Evolutionary conservation across 2,888 invertebrate species (phyloP).

Genomic region (Dasysyrphus albostriatus): DNA sequence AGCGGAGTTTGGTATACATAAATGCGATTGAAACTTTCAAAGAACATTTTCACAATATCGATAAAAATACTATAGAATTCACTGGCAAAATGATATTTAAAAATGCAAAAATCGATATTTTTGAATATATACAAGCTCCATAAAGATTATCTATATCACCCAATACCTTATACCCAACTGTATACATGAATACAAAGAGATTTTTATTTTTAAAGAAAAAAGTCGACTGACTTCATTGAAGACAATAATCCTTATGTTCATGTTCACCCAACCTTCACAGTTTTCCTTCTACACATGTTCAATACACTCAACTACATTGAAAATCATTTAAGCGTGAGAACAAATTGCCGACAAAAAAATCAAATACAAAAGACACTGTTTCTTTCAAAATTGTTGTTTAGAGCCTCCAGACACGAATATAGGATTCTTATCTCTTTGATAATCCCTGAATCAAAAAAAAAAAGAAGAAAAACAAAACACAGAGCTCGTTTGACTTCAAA

Average conservation of each 20-base stretch:
- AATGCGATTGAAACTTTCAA: too few relatives aligned
- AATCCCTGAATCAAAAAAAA: slow-evolving; percentile 60
- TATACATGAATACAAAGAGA: slow-evolving; percentile 1
- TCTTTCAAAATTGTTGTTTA: slow-evolving; percentile 48
- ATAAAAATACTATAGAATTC: slow-evolving; percentile 11
- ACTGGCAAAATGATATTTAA: background rate
- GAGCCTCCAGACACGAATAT: slow-evolving; percentile 51
- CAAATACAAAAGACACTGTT: slow-evolving; percentile 15
- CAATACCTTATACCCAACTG: background rate
- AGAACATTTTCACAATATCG: background rate
- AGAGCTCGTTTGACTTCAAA: slow-evolving; percentile 3
- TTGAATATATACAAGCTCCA: background rate
- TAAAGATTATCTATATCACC: slow-evolving; percentile 4
- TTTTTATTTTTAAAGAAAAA: slow-evolving; percentile 8
- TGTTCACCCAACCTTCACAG: slow-evolving; percentile 69
- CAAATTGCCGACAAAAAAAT: slow-evolving; percentile 65
- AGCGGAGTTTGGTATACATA: too few relatives aligned
- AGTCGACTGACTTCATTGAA: slow-evolving; percentile 26
- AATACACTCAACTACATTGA: slow-evolving; percentile 69
- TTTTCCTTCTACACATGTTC: slow-evolving; percentile 69
- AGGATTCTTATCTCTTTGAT: slow-evolving; percentile 63
- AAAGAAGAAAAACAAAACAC: slow-evolving; percentile 55
- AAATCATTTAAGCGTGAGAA: slow-evolving; percentile 71
- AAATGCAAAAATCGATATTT: slow-evolving; percentile 6
- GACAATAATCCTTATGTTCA: slow-evolving; percentile 57